A percentile compares a stretch with the other conserved stretches of the same genome.
Evolutionary conservation across 2,113 vertebrate genomes (phyloP).

Genomic region (Tichodroma muraria): DNA sequence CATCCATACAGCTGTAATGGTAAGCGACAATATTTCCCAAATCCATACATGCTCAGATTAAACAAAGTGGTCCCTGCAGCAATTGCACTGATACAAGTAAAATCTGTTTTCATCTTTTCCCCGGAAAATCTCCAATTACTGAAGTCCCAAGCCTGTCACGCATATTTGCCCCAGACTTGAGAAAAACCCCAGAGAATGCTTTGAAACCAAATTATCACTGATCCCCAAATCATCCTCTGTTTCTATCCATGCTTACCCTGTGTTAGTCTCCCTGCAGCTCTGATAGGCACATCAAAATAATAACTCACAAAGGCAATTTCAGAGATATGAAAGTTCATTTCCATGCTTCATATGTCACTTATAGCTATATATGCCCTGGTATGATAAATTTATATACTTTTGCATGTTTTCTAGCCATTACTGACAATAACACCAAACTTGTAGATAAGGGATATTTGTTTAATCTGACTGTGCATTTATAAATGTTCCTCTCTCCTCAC

Average conservation of each 20-base stretch:
- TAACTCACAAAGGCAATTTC: neutral
- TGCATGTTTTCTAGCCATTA: neutral
- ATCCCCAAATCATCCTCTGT: neutral
- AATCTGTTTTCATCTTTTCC: neutral
- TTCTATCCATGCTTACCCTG: neutral
- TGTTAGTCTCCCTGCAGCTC: neutral
- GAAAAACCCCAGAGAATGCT: neutral
- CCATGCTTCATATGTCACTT: neutral
- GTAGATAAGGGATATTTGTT: neutral
- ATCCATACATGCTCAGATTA: neutral
- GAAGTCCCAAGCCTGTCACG: neutral
- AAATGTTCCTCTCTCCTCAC: neutral
- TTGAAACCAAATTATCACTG: neutral
- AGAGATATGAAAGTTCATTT: neutral
- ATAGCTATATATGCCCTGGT: neutral
- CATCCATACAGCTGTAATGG: neutral
- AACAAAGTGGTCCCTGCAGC: neutral
- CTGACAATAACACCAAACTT: neutral
- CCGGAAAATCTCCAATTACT: conserved; percentile 1
- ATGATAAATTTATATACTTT: neutral
- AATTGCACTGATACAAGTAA: neutral
- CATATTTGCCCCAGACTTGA: neutral
- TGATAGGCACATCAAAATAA: neutral
- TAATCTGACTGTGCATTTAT: neutral
- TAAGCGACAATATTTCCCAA: neutral